Evolutionary conservation across 2,888 invertebrate genomes (phyloP).

Genomic region (Lycia hirtaria): DNA sequence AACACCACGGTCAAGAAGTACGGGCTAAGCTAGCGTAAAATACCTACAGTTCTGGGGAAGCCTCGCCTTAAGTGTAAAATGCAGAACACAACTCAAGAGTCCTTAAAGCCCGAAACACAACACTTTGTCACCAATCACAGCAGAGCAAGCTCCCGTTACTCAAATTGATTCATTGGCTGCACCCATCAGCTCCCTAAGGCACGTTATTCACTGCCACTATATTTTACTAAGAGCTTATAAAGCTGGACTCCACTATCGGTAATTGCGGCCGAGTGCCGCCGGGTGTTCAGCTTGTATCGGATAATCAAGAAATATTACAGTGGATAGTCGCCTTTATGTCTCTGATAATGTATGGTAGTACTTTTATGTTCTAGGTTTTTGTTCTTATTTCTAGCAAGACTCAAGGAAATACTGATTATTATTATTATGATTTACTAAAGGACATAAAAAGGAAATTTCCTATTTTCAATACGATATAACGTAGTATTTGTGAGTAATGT

Average conservation of each 20-base stretch:
- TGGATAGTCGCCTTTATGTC: conserved; percentile 35
- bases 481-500: too few species aligned
- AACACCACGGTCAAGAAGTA: too few species aligned
- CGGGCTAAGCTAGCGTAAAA: too few species aligned
- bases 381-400: too few species aligned
- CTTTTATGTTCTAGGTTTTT: conserved; percentile 1
- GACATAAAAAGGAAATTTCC: too few species aligned
- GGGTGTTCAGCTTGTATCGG: conserved; percentile 40
- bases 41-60: too few species aligned
- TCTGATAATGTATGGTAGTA: conserved; percentile 27
- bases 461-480: too few species aligned
- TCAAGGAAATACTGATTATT: too few species aligned
- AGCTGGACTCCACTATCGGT: conserved; percentile 36
- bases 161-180: conserved; percentile 40
- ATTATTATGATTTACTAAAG: too few species aligned
- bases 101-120: background rate
- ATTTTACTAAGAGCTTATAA: conserved; percentile 45
- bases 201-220: conserved; percentile 39
- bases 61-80: too few species aligned
- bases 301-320: conserved; percentile 45
- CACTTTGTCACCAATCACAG: background rate
- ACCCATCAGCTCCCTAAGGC: conserved; percentile 36
- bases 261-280: conserved; percentile 36
- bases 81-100: too few species aligned
- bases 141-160: conserved; percentile 1